Conservation (phyloP, 1,140 invertebrate species). For the Pseudobourletiella spinata region DNA sequence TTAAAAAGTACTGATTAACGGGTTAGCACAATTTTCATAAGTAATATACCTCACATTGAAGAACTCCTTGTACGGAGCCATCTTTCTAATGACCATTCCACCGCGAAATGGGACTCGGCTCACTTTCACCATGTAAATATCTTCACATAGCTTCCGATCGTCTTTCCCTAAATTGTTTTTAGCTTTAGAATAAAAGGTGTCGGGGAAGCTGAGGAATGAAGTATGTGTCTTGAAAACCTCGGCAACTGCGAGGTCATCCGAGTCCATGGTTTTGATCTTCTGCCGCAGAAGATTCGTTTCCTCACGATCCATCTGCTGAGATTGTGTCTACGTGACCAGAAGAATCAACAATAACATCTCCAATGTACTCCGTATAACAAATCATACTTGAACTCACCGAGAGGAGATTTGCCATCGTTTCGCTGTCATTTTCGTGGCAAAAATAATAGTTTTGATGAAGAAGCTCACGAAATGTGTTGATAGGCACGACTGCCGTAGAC, state of each 20-base stretch:
- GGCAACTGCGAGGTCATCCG: not conserved
- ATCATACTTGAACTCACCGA: not conserved
- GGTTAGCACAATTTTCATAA: not conserved
- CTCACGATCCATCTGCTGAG: not conserved
- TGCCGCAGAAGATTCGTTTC: not conserved
- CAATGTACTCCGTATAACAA: not conserved
- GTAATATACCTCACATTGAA: not conserved
- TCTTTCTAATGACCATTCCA: not conserved
- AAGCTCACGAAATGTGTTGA: conserved; percentile 11
- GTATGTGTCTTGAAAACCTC: not conserved
- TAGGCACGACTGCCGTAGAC: conserved; percentile 14
- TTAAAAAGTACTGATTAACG: not conserved
- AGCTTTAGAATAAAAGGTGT: not conserved
- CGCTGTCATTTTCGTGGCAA: too few relatives aligned
- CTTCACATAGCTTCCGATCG: not conserved
- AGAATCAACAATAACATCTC: not conserved
- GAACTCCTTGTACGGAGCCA: not conserved
- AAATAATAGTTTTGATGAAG: too few relatives aligned
- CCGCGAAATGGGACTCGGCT: conserved; percentile 2
- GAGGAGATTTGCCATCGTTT: too few relatives aligned
- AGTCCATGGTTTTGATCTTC: not conserved
- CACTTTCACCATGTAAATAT: not conserved
- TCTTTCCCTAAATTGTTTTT: not conserved
- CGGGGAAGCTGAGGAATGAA: not conserved
- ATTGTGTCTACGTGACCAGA: not conserved